phyloP scores from a whole-genome alignment of 2,797 vertebrate species.

The Delichon dasypus region DNA sequence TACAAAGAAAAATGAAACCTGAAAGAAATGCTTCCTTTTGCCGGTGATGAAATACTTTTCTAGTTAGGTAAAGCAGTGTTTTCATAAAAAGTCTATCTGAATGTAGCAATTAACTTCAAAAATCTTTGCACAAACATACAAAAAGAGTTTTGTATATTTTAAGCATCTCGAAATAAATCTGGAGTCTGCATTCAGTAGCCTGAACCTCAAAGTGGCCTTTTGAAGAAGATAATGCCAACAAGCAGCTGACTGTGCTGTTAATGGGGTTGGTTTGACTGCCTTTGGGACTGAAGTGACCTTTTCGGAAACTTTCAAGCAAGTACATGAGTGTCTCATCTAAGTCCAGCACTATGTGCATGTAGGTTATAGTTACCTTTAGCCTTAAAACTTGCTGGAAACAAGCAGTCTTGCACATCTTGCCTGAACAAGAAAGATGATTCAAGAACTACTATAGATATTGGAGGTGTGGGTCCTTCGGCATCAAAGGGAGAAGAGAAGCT shows the following conservation, averaged over 20 bases:
- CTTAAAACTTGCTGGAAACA: conserved; percentile 4
- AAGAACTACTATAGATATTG: not conserved
- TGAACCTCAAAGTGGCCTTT: conserved; percentile 36
- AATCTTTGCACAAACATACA: not conserved
- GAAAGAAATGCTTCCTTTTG: not conserved
- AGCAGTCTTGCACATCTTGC: not conserved
- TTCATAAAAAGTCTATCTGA: not conserved
- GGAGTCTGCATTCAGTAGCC: not conserved
- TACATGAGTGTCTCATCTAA: not conserved
- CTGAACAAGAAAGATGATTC: not conserved
- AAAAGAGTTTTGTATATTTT: not conserved
- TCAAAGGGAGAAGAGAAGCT: not conserved
- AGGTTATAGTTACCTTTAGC: not conserved
- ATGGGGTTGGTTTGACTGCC: conserved; percentile 21
- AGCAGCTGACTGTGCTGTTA: not conserved
- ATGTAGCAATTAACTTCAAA: not conserved
- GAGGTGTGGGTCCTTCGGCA: not conserved
- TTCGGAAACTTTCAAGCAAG: not conserved
- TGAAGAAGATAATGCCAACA: conserved; percentile 18
- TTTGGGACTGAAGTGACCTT: conserved; percentile 58
- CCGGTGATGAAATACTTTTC: not conserved
- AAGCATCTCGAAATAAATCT: not conserved
- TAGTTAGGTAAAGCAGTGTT: not conserved
- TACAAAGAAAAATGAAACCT: not conserved
- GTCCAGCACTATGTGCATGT: not conserved